Percentiles rank a stretch among this genome's conserved stretches.
Evolutionary conservation across 2,113 vertebrate species (phyloP).

Genomic region (Atlantisia rogersi): DNA sequence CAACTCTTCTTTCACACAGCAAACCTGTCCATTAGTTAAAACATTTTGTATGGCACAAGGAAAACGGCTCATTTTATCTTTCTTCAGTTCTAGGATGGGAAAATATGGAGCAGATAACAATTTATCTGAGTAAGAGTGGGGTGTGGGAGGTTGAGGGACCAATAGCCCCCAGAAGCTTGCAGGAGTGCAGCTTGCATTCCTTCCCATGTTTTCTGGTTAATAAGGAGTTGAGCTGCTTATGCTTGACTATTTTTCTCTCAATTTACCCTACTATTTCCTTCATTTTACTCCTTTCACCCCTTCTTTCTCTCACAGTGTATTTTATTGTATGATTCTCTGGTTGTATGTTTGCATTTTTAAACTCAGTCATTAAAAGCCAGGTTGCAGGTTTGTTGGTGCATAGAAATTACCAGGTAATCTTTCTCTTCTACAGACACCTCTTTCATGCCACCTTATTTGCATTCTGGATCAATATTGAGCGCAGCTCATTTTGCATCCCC

Average conservation of each 20-base stretch:
- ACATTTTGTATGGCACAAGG: not conserved
- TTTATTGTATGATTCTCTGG: not conserved
- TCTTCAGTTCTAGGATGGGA: not conserved
- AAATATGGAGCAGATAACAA: not conserved
- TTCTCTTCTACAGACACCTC: not conserved
- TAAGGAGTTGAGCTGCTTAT: not conserved
- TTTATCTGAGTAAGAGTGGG: not conserved
- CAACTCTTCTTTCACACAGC: not conserved
- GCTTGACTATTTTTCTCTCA: not conserved
- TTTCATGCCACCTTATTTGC: slow-evolving; percentile 1
- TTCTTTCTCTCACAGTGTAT: not conserved
- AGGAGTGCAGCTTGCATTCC: not conserved
- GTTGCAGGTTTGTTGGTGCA: not conserved
- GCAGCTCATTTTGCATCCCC: slow-evolving; percentile 30
- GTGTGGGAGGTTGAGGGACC: not conserved
- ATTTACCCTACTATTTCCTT: not conserved
- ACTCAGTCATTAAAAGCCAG: not conserved
- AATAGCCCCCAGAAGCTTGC: not conserved
- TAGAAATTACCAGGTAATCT: not conserved
- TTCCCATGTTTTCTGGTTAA: not conserved
- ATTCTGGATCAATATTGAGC: slow-evolving; percentile 23
- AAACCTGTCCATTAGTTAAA: not conserved
- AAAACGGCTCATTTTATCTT: not conserved
- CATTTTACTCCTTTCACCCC: not conserved
- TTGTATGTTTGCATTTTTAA: not conserved